Evolutionary conservation across 1,140 invertebrate genomes (phyloP).

Genomic region (Sitophilus oryzae): DNA sequence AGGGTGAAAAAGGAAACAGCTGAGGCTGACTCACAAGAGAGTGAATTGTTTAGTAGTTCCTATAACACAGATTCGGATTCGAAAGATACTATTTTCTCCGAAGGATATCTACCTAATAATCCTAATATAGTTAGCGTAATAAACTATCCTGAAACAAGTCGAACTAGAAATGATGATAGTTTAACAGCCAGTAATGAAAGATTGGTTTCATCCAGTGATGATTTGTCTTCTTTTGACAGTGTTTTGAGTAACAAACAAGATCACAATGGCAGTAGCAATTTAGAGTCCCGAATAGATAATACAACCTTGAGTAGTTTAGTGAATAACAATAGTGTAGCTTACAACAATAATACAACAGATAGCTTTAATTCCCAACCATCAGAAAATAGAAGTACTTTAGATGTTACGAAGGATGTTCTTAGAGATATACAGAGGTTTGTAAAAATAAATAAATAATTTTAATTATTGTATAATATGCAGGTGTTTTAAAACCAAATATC

Average conservation of each 20-base stretch:
- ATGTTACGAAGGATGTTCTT: slow-evolving; percentile 56
- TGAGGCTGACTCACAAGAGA: slow-evolving; percentile 30
- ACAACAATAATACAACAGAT: slow-evolving; percentile 24
- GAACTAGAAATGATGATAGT: slow-evolving; percentile 14
- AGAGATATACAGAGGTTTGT: slow-evolving; percentile 57
- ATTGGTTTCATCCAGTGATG: slow-evolving; percentile 30
- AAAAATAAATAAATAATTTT: not conserved
- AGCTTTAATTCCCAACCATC: not conserved
- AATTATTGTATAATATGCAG: too few relatives aligned
- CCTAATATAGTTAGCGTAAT: slow-evolving; percentile 26
- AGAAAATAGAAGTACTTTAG: slow-evolving; percentile 20
- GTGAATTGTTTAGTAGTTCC: slow-evolving; percentile 15
- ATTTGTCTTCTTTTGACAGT: slow-evolving; percentile 30
- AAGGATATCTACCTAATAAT: slow-evolving; percentile 25
- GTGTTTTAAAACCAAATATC: too few relatives aligned
- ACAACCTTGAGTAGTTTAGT: slow-evolving; percentile 36
- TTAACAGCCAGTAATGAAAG: slow-evolving; percentile 25
- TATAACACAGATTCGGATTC: slow-evolving; percentile 28
- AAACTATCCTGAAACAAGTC: slow-evolving; percentile 14
- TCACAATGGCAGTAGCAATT: slow-evolving; percentile 14
- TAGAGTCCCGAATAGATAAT: slow-evolving; percentile 33
- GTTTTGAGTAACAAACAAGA: slow-evolving; percentile 17
- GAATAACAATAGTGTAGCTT: slow-evolving; percentile 36
- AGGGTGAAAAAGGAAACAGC: slow-evolving; percentile 31
- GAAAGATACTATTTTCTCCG: slow-evolving; percentile 22